Conservation (phyloP, 2,113 vertebrate species). For the Nerophis lumbriciformis region DNA sequence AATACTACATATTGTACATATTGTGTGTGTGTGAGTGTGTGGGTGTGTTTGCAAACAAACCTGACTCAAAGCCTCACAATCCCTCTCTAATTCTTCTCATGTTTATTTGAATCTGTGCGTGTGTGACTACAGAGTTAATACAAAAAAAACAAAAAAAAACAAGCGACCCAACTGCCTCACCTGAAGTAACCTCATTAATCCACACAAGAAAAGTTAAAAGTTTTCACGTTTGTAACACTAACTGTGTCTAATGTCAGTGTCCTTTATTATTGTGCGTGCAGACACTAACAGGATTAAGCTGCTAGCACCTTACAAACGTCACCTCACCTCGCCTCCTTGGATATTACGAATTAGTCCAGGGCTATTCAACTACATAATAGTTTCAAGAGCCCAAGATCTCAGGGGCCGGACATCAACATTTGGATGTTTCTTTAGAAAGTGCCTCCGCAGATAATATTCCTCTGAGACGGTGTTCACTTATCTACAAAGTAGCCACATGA, state of each 20-base stretch:
- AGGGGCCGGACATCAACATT: too few relatives aligned
- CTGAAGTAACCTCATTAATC: not conserved
- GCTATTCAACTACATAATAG: too few relatives aligned
- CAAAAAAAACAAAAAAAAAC: not conserved
- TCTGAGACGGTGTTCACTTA: too few relatives aligned
- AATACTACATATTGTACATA: not conserved
- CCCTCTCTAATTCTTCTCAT: not conserved
- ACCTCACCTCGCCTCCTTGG: constrained; percentile 11
- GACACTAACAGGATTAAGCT: constrained; percentile 33
- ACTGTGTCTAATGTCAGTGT: not conserved
- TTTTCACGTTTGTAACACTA: not conserved
- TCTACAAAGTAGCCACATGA: too few relatives aligned
- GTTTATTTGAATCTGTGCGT: constrained; percentile 2
- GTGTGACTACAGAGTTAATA: constrained; percentile 4
- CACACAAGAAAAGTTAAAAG: not conserved
- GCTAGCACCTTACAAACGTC: constrained; percentile 17
- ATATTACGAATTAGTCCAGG: constrained; percentile 5
- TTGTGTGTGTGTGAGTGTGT: not conserved
- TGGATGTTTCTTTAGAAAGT: too few relatives aligned
- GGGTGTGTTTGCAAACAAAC: constrained; percentile 19
- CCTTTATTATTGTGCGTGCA: constrained; percentile 15
- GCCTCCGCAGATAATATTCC: too few relatives aligned
- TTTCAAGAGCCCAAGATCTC: too few relatives aligned
- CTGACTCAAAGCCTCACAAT: constrained; percentile 12
- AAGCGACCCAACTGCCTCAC: not conserved